These are phyloP conservation scores for Periplaneta americana DNA, from an alignment of 1,140 invertebrate species.

Conservation along the genomic window DNA sequence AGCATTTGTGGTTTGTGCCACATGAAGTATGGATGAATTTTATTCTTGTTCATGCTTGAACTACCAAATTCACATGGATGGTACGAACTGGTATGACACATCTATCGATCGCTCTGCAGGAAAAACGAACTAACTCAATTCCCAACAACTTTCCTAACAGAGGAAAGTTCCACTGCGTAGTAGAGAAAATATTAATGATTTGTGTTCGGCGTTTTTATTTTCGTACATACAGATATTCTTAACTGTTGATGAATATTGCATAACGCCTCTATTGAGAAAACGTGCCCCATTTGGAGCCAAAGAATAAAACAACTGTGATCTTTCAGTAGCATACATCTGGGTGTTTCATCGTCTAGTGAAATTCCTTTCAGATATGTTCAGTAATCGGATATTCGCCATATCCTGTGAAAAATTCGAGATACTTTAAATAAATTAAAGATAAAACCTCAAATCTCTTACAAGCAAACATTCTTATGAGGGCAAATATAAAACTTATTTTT, in stretches of 20 bases:
- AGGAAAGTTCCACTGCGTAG: neutral
- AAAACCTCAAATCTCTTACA: too few species aligned
- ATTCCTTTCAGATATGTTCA: too few species aligned
- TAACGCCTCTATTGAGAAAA: neutral
- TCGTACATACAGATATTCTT: neutral
- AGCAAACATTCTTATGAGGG: too few species aligned
- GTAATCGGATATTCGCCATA: too few species aligned
- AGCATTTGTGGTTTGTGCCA: neutral
- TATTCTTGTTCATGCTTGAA: neutral
- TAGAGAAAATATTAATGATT: neutral
- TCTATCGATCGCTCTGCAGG: neutral
- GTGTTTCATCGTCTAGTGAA: too few species aligned
- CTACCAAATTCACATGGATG: neutral
- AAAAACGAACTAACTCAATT: neutral
- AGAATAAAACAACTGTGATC: too few species aligned
- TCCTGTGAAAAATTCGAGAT: too few species aligned
- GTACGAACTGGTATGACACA: neutral
- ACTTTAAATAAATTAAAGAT: too few species aligned
- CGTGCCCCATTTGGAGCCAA: neutral
- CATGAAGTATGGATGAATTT: neutral
- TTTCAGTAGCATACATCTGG: too few species aligned
- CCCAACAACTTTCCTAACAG: neutral
- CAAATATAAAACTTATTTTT: too few species aligned
- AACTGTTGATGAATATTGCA: neutral
- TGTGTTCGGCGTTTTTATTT: neutral